A percentile compares a stretch with the other conserved stretches of the same genome.
These are phyloP conservation scores for Sesamia nonagrioides DNA, from an alignment of 1,140 invertebrate species.

Conservation along the genomic window DNA sequence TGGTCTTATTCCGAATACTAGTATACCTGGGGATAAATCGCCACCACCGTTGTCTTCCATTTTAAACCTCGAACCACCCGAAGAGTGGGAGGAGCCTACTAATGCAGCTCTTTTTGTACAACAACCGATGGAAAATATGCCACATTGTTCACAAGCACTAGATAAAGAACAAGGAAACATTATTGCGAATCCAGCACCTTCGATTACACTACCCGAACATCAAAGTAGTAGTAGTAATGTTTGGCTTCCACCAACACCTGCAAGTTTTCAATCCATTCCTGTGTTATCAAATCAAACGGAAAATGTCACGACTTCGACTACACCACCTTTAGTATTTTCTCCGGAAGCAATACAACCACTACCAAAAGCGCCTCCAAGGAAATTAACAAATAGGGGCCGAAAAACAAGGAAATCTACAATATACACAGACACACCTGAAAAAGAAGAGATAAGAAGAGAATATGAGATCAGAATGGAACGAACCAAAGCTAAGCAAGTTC, in stretches of 20 bases:
- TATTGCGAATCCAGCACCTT: constrained; percentile 1
- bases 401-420: constrained; percentile 64
- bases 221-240: not conserved
- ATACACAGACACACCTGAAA: constrained; percentile 58
- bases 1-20: not conserved
- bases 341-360: constrained; percentile 48
- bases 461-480: constrained; percentile 48
- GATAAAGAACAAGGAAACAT: constrained; percentile 1
- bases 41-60: constrained; percentile 27
- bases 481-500: constrained; percentile 39
- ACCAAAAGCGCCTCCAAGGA: constrained; percentile 56
- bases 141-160: constrained; percentile 14
- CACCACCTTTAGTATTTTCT: constrained; percentile 18
- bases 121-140: not conserved
- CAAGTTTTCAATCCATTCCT: constrained; percentile 21
- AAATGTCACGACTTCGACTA: too few relatives aligned
- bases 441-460: constrained; percentile 50
- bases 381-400: constrained; percentile 47
- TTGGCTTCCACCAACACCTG: constrained; percentile 22
- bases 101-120: not conserved
- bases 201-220: not conserved
- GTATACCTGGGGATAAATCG: constrained; percentile 14
- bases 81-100: not conserved
- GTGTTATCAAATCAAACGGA: too few relatives aligned
- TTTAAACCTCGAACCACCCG: not conserved